Evolutionary conservation across 2,113 vertebrate genomes (phyloP).

Genomic region (Thalassarche chlororhynchos): DNA sequence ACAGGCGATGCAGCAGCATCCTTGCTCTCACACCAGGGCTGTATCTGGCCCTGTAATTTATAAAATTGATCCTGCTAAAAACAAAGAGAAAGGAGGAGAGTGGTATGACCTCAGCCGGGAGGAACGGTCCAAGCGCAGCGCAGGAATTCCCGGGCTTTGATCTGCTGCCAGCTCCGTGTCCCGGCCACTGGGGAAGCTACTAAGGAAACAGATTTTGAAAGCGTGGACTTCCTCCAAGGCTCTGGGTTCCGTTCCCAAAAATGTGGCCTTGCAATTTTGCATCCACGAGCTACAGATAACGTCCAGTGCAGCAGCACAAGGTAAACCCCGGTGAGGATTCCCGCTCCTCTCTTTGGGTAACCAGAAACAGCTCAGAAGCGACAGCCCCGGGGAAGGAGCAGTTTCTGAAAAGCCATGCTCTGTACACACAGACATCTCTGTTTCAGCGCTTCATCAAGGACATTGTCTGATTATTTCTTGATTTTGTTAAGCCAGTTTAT

Average conservation of each 20-base stretch:
- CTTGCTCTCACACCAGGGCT: not conserved
- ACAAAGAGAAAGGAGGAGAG: not conserved
- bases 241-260: not conserved
- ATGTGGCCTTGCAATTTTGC: not conserved
- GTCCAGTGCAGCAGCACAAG: not conserved
- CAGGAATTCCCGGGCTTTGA: not conserved
- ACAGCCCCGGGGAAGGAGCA: not conserved
- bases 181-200: not conserved
- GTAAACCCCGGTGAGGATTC: not conserved
- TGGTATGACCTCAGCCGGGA: not conserved
- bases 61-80: not conserved
- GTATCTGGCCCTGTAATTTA: not conserved
- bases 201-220: not conserved
- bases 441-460: not conserved
- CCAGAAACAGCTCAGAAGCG: not conserved
- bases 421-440: not conserved
- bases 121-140: not conserved
- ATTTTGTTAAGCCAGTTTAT: not conserved
- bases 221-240: not conserved
- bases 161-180: fast-evolving
- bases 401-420: not conserved
- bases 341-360: not conserved
- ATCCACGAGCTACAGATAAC: not conserved
- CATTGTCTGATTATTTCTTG: not conserved
- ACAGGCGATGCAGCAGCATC: not conserved